These are phyloP conservation scores for Euphonia xanthogaster DNA, from an alignment of 2,797 vertebrate species.

Conservation along the genomic window DNA sequence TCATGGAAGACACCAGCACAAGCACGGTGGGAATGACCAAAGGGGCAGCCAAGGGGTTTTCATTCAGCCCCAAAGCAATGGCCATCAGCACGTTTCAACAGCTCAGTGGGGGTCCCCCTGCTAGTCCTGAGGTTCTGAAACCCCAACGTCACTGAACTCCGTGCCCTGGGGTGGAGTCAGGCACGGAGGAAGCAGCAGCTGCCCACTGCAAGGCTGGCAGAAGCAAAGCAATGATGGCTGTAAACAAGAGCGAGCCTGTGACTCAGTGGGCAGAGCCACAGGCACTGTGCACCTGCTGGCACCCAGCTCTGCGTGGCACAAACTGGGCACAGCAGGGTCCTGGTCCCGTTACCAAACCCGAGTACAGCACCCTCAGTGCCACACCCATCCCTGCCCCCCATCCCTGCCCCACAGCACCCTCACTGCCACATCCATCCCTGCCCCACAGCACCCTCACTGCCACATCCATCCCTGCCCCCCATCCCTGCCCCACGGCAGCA, in stretches of 20 bases:
- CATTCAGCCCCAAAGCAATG: background rate
- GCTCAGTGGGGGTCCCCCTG: no score
- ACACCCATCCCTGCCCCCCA: background rate
- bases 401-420: background rate
- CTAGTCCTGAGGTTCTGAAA: accelerated
- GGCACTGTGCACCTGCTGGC: background rate
- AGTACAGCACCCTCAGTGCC: accelerated
- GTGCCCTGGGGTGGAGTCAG: background rate
- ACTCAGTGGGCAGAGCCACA: background rate
- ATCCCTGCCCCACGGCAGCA: background rate
- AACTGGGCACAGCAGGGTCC: background rate
- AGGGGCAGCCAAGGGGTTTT: background rate
- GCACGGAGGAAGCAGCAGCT: background rate
- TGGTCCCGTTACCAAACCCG: background rate
- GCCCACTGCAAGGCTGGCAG: accelerated
- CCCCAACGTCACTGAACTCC: background rate
- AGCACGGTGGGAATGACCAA: accelerated
- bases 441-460: background rate
- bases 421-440: background rate
- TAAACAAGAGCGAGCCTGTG: background rate
- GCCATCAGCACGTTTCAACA: accelerated
- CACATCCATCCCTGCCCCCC: background rate
- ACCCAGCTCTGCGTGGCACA: background rate
- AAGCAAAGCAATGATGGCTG: background rate
- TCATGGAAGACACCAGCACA: accelerated